Evolutionary conservation across 2,888 invertebrate genomes (phyloP), one percentile per base, ranked within the genome.

Genomic region (Drosophila incognita): DNA sequence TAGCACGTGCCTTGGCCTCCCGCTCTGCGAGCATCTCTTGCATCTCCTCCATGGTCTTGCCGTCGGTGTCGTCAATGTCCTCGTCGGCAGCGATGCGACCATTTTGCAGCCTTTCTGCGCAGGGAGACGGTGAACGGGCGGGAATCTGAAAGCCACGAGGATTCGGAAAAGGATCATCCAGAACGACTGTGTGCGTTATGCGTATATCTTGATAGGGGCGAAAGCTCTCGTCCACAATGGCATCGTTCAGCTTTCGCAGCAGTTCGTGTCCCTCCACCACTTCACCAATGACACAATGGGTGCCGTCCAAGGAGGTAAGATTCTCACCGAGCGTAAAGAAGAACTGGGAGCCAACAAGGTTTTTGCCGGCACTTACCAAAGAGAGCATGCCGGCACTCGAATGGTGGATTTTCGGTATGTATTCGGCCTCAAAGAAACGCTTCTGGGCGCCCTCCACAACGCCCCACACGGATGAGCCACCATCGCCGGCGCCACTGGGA

Each of bases 131-230:
- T 33, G 99, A 99, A 71, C 96, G 94, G 62, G 96, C 95, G 0
- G 99, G 99, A 64, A 96, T 94, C 67, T 94, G 93, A 33, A 99
- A 94, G 0, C 96, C 96, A 52, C 95, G 92, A 0, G 98, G 97
- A 93, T 99, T 98, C 82, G 97, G 97, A 92, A 96, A 99, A 0
- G 99, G 99, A 94, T 99, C 99, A 91, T 99, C 98, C 24, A 99
- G 94, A 48, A 99, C 94, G 0, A 99, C 97, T 0, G 99, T 99
- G 91, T 99, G 99, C 0, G 98, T 98, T 69, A 99, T 98, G 81
- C 99, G 95, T 61, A 99, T 97, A 92, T 99, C 99, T 92, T 98
- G 96, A 92, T 97, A 99, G 0, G 99, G 99, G 33, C 98, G 95
- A 90, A 98, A 96, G 48, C 96, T 95, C 35, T 95, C 96, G 93